Evolutionary conservation across 2,888 invertebrate species (phyloP), one percentile per base, ranked within the genome.

Genomic region (Hemithea aestivaria): DNA sequence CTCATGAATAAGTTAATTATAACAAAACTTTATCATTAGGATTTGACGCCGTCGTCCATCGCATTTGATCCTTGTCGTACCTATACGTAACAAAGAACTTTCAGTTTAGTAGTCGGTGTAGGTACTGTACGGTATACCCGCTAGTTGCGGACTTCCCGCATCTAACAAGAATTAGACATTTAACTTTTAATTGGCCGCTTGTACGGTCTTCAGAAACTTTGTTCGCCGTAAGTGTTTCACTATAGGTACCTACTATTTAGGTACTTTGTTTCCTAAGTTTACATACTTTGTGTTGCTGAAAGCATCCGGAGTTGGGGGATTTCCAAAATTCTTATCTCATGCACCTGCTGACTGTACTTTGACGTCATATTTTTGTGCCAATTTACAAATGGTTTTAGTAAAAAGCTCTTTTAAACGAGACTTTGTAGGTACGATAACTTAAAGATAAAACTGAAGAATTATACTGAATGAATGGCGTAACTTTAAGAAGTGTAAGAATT

Each of bases 111-210:
- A 62, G 57, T 52, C 16, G 35, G 30, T 34, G 12, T 62, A 62
- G 57, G 51, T 11, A 32, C 27, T 34, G 12, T 35, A 40, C 24
- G 23, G 16, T 37, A 41, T 51, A 56, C 53, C 55, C 53, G 67
- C 66, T 81, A 78, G 81, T 77, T 77, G 66, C 67, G 71, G 75
- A 79, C 76, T 82, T 81, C 69, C 78, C 68, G 68, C 70, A 66
- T 75, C 73, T 77, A 76, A 85, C 85, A 85, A 85, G 85, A 83
- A 83, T 84, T 80, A 83, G 81, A 79, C 85, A 85, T 85, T 85
- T 82, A 85, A 85, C 84, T 85, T 85, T 85, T 85, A 85, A 85
- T 85, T 85, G 85, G 84, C 63, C 66, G 80, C 82, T 83, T 84
- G 85, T 85, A 75, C 73, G 76, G 75, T 81, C 73, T 80, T 83